These are phyloP conservation scores for Tragelaphus imberbis DNA, from an alignment of 2,113 vertebrate genomes.

Conservation along the genomic window DNA sequence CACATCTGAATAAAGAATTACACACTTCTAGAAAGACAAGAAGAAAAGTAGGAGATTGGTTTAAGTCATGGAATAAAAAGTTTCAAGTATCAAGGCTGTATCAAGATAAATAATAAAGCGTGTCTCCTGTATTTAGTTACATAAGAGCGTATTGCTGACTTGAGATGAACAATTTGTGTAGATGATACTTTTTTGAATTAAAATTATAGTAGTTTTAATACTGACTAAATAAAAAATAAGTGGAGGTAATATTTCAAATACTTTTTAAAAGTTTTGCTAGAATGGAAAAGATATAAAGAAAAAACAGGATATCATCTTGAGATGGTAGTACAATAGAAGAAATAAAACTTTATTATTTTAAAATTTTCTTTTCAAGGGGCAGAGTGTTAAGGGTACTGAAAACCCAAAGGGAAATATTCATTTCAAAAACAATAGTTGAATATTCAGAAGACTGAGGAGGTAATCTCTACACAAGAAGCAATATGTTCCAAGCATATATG, in stretches of 20 bases:
- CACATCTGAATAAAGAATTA: background rate
- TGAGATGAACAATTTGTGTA: background rate
- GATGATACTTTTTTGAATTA: background rate
- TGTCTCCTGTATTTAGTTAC: background rate
- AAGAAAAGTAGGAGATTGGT: background rate
- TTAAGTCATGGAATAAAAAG: background rate
- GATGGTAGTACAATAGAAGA: background rate
- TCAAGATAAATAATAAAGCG: background rate
- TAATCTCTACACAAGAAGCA: background rate
- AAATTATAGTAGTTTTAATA: background rate
- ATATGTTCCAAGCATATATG: background rate
- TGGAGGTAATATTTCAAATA: background rate
- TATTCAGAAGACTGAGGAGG: background rate
- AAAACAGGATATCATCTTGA: background rate
- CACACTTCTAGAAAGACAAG: background rate
- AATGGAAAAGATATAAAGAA: background rate
- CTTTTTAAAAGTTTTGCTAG: background rate
- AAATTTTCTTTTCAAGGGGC: background rate
- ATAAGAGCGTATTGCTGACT: background rate
- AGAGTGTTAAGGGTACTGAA: background rate
- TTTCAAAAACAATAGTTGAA: background rate
- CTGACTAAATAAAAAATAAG: background rate
- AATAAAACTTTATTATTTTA: background rate
- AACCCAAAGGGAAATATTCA: background rate
- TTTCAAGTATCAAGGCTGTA: background rate